Base-by-base conservation (phyloP, 2,113 vertebrate species). In the Gallinago media region DNA sequence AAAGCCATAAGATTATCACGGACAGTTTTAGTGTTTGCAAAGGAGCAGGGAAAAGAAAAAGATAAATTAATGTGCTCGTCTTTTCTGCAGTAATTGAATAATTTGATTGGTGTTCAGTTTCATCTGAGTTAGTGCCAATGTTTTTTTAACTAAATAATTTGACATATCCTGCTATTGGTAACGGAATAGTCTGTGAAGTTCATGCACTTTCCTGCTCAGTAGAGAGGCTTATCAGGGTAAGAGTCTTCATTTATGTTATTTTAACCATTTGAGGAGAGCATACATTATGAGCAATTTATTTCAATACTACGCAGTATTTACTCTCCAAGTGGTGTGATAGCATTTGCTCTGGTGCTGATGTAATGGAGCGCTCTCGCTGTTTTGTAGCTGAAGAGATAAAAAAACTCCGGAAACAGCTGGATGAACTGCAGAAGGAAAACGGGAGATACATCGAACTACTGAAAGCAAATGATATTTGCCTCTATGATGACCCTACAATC, bases 401-500 rank as follows among this genome's bases (percentile, higher is more conserved):
- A 94, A 99, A 99, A 36, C 98, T 99, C 68, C 98, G 99, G 29
- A 98, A 98, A 85, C 99, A 99, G 96, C 8, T 99, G 96, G 99
- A 99, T 6, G 99, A 99, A 78, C 97, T 99, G 66, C 98, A 99
- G 74, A 99, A 98, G 92, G 99, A 99, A 97, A 99, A 99, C 0
- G 98, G 98, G 95, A 99, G 99, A 84, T 99, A 99, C 89, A 99
- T 99, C 3, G 99, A 99, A 72, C 98, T 99, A 59, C 98, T 99
- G 79, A 99, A 99, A 98, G 99, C 99, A 85, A 99, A 99, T 77
- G 99, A 99, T 92, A 99, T 99, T 94, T 99, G 99, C 96, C 97
- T 99, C 49, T 98, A 99, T 18, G 99, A 99, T 62, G 99, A 99
- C 94, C 99, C 99, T 65, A 99, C 99, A 6, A 98, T 99, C 90